A percentile compares a stretch with the other conserved stretches of the same genome.
These are phyloP conservation scores for Steinernema scapterisci DNA, from an alignment of 2,888 invertebrate genomes.

Conservation along the genomic window DNA sequence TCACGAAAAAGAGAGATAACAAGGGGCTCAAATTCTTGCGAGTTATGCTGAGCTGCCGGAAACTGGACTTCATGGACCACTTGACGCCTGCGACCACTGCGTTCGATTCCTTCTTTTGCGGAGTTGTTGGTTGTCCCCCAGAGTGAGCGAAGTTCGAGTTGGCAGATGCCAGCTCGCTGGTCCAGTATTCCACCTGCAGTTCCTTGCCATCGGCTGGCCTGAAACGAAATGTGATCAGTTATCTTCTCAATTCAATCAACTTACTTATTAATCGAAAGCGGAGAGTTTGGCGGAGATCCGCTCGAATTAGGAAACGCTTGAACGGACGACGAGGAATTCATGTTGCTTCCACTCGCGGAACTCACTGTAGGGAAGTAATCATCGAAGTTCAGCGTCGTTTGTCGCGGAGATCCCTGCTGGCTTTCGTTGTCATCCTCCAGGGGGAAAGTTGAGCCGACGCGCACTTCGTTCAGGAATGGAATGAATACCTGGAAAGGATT, in stretches of 20 bases:
- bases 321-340: neutral
- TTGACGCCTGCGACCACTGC: conserved; percentile 53
- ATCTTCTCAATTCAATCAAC: neutral
- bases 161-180: conserved; percentile 30
- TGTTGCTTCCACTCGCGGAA: neutral
- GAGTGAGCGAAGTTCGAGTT: neutral
- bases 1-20: conserved; percentile 60
- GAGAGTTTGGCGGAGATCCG: conserved; percentile 43
- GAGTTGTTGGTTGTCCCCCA: neutral
- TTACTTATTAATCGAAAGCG: conserved; percentile 38
- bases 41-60: conserved; percentile 56
- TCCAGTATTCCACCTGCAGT: conserved; percentile 63
- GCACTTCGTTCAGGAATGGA: conserved; percentile 64
- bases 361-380: neutral
- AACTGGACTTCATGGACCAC: conserved; percentile 62
- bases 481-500: conserved; percentile 57
- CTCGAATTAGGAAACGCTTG: conserved; percentile 30
- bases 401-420: neutral
- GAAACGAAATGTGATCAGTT: neutral
- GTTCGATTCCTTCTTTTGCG: conserved; percentile 40
- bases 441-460: conserved; percentile 37
- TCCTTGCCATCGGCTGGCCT: conserved; percentile 47
- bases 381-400: neutral
- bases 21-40: conserved; percentile 45
- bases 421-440: conserved; percentile 34